Evolutionary conservation across 35 echinoderm and acorn worm species (phyloP).

Genomic region (Apostichopus californicus): DNA sequence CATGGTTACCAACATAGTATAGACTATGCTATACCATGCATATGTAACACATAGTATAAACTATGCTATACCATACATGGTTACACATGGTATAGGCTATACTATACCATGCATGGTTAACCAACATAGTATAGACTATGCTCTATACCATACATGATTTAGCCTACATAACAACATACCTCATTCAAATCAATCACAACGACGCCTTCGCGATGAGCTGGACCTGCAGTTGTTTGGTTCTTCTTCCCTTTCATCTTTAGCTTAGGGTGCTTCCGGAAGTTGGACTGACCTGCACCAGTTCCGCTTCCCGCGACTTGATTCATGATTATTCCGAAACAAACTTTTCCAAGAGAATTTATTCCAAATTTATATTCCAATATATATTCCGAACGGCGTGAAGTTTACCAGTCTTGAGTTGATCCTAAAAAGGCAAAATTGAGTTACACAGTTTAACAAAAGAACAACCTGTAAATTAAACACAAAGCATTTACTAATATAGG

Average conservation of each 20-base stretch:
- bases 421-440: neutral
- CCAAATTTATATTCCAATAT: slow-evolving; percentile 51
- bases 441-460: neutral
- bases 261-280: slow-evolving; percentile 34
- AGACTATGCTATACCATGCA: too few species aligned
- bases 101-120: too few species aligned
- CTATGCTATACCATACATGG: too few species aligned
- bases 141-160: too few species aligned
- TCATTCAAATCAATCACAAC: slow-evolving; percentile 33
- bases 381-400: neutral
- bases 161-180: neutral
- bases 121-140: neutral
- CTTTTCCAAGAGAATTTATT: slow-evolving; percentile 1
- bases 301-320: slow-evolving; percentile 52
- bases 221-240: neutral
- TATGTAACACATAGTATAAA: too few species aligned
- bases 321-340: neutral
- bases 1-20: too few species aligned
- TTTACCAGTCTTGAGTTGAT: neutral
- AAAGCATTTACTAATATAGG: too few species aligned
- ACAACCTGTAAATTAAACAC: neutral
- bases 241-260: slow-evolving; percentile 37
- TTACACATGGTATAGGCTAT: too few species aligned
- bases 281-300: neutral
- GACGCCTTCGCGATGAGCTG: slow-evolving; percentile 20